Conservation (phyloP, 92 coral and sea anemone species). For the Palythoa grandis region DNA sequence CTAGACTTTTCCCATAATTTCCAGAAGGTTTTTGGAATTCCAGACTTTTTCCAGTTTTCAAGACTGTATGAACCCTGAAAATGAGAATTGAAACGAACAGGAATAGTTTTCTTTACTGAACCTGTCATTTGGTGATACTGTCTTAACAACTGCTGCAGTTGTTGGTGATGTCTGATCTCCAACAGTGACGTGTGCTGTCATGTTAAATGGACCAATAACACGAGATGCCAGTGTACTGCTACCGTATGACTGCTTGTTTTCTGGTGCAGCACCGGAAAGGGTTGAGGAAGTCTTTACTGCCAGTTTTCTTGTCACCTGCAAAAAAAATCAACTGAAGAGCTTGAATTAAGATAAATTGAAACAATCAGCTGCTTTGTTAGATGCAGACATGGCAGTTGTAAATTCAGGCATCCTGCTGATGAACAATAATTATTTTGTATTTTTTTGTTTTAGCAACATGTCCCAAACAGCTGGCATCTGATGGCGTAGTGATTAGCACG, state of each 20-base stretch:
- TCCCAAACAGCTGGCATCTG: too few species aligned
- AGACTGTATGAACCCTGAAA: background rate
- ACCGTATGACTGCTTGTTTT: constrained; percentile 49
- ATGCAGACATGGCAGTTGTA: background rate
- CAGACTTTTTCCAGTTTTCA: too few species aligned
- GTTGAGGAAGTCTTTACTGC: constrained; percentile 50
- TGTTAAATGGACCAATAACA: constrained; percentile 65
- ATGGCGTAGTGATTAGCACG: too few species aligned
- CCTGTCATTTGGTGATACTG: constrained; percentile 21
- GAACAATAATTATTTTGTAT: too few species aligned
- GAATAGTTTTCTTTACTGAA: background rate
- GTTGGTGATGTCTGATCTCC: background rate
- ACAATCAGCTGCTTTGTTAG: background rate
- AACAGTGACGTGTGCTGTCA: background rate
- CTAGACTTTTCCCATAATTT: too few species aligned
- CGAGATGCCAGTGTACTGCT: constrained; percentile 60
- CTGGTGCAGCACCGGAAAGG: background rate
- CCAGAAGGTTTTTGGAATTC: too few species aligned
- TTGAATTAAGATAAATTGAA: background rate
- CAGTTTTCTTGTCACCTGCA: constrained; percentile 61
- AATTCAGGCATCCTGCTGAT: too few species aligned
- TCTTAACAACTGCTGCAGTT: constrained; percentile 13
- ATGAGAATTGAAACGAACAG: background rate
- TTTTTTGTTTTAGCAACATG: too few species aligned
- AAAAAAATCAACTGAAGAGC: background rate